These are phyloP conservation scores for Coryphaenoides rupestris DNA, from an alignment of 2,113 vertebrate species.

Conservation along the genomic window DNA sequence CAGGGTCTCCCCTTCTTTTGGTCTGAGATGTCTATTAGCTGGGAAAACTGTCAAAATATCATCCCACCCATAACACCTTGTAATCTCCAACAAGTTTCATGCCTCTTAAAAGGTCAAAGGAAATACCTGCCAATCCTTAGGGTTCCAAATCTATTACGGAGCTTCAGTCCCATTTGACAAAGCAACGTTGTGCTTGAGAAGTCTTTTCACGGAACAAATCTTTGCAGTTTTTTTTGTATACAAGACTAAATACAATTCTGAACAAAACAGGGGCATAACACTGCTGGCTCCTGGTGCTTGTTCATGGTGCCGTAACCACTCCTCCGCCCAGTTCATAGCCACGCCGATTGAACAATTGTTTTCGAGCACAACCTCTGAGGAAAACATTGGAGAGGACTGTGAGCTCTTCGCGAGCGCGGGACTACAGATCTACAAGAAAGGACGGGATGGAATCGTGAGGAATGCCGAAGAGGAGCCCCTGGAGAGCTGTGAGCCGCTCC, in stretches of 20 bases:
- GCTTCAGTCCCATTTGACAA: no score
- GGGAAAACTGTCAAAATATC: background rate
- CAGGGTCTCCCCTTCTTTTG: background rate
- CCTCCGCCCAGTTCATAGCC: background rate
- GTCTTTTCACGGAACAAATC: background rate
- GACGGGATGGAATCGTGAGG: constrained; percentile 21
- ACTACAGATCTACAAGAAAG: constrained; percentile 15
- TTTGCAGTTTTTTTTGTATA: no score
- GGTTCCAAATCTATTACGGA: no score
- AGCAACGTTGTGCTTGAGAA: background rate
- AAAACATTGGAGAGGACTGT: background rate
- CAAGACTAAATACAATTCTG: no score
- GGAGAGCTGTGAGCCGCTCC: constrained; percentile 24
- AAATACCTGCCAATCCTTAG: background rate
- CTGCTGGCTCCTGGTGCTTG: background rate
- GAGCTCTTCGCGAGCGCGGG: background rate
- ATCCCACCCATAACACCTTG: background rate
- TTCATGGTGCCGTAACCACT: background rate
- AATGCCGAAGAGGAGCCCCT: constrained; percentile 17
- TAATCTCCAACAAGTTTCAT: background rate
- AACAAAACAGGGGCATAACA: no score
- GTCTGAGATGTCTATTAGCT: background rate
- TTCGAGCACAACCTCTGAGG: background rate
- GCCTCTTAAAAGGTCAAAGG: background rate
- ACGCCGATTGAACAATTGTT: no score